Conservation (phyloP, 2,797 vertebrate genomes). For the Podargus strigoides region DNA sequence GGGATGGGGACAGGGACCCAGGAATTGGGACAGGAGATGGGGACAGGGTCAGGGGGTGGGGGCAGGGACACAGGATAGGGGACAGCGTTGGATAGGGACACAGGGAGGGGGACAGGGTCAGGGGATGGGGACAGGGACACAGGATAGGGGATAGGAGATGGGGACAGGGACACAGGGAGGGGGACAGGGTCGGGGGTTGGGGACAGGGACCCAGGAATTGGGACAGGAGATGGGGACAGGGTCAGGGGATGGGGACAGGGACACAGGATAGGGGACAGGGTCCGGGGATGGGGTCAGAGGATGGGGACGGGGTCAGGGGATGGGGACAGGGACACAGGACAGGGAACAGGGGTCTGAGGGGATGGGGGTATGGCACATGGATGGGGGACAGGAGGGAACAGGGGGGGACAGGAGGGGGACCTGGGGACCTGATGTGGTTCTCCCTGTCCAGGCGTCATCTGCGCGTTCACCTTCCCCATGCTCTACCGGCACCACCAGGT, state of each 20-base stretch:
- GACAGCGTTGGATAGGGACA: too few relatives aligned
- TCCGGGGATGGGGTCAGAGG: too few relatives aligned
- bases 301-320: neutral
- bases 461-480: slow-evolving; percentile 88
- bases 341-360: too few relatives aligned
- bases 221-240: too few relatives aligned
- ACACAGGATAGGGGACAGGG: neutral
- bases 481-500: slow-evolving; percentile 89
- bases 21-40: neutral
- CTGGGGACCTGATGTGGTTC: accelerated
- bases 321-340: too few relatives aligned
- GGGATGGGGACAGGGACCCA: neutral
- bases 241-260: too few relatives aligned
- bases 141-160: too few relatives aligned
- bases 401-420: neutral
- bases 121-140: neutral
- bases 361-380: too few relatives aligned
- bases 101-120: neutral
- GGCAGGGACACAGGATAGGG: too few relatives aligned
- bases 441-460: slow-evolving; percentile 80
- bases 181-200: too few relatives aligned
- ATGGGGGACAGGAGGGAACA: neutral
- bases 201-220: neutral
- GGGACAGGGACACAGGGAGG: neutral
- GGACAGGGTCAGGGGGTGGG: neutral